Percentiles rank a stretch among this genome's conserved stretches.
These are phyloP conservation scores for Luperina testacea DNA, from an alignment of 2,888 invertebrate genomes.

Conservation along the genomic window DNA sequence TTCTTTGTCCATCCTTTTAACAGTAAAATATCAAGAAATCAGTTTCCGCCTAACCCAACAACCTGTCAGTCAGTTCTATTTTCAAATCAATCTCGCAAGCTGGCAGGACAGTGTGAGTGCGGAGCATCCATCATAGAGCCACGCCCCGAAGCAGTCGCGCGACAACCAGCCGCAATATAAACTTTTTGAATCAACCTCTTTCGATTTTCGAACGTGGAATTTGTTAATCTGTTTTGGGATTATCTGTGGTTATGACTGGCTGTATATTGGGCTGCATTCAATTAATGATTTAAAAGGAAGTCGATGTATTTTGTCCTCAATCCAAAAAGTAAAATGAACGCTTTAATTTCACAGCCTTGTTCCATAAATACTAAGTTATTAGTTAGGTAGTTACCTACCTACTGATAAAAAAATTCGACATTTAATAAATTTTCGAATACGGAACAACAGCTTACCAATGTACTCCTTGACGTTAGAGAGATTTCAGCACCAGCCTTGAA, in stretches of 20 bases:
- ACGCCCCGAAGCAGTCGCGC: constrained; percentile 78
- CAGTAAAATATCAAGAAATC: constrained; percentile 40
- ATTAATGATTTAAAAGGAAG: constrained; percentile 16
- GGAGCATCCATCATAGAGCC: constrained; percentile 84
- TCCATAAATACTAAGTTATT: not conserved
- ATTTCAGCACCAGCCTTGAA: not conserved
- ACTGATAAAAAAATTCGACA: not conserved
- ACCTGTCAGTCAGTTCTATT: constrained; percentile 67
- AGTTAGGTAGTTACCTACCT: not conserved
- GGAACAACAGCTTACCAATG: not conserved
- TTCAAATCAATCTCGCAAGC: constrained; percentile 65
- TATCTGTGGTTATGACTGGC: constrained; percentile 45
- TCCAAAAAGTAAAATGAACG: not conserved
- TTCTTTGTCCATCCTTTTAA: not conserved
- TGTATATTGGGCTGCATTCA: constrained; percentile 22
- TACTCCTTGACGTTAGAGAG: not conserved
- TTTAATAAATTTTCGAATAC: not conserved
- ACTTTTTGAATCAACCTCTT: constrained; percentile 72
- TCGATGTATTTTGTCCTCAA: not conserved
- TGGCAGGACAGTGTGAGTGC: constrained; percentile 63
- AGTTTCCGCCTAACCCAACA: constrained; percentile 54
- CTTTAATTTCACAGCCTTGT: not conserved
- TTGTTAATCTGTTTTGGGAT: constrained; percentile 68
- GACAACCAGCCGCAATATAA: constrained; percentile 78
- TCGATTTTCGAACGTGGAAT: constrained; percentile 61